These are phyloP conservation scores for Cyanoderma ruficeps DNA, from an alignment of 2,113 vertebrate genomes.

Conservation along the genomic window DNA sequence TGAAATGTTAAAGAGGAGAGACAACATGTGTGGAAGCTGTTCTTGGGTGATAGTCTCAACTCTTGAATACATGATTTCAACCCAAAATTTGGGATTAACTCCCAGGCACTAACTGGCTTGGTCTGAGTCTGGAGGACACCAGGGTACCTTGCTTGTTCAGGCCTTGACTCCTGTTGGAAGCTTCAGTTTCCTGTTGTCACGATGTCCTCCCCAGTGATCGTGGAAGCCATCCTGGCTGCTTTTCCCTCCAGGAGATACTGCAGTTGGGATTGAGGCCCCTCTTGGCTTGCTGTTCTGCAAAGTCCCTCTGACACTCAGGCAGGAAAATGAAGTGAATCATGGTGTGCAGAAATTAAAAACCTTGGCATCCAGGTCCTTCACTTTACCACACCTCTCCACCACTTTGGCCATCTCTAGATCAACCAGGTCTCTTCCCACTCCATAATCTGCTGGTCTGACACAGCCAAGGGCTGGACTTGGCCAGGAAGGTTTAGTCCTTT, in stretches of 20 bases:
- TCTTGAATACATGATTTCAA: neutral
- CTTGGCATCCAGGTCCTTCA: neutral
- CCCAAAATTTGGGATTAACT: neutral
- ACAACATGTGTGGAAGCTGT: neutral
- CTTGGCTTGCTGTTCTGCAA: neutral
- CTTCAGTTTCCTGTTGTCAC: neutral
- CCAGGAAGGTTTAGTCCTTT: neutral
- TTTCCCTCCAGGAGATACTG: neutral
- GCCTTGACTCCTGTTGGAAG: neutral
- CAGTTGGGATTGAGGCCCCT: neutral
- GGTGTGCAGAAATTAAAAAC: neutral
- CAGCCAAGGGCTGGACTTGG: neutral
- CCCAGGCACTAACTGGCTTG: neutral
- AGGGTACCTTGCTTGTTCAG: neutral
- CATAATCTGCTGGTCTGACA: neutral
- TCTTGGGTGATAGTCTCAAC: neutral
- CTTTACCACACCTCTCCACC: neutral
- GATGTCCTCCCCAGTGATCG: accelerated
- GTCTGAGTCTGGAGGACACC: neutral
- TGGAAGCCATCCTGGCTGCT: neutral
- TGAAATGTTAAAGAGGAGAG: neutral
- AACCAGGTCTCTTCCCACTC: neutral
- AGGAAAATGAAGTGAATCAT: neutral
- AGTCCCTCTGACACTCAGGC: neutral
- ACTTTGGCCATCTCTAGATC: neutral